A percentile compares a stretch with the other conserved stretches of the same genome.
phyloP scores from a whole-genome alignment of 2,113 vertebrate species.

The Chaetops frenatus region DNA sequence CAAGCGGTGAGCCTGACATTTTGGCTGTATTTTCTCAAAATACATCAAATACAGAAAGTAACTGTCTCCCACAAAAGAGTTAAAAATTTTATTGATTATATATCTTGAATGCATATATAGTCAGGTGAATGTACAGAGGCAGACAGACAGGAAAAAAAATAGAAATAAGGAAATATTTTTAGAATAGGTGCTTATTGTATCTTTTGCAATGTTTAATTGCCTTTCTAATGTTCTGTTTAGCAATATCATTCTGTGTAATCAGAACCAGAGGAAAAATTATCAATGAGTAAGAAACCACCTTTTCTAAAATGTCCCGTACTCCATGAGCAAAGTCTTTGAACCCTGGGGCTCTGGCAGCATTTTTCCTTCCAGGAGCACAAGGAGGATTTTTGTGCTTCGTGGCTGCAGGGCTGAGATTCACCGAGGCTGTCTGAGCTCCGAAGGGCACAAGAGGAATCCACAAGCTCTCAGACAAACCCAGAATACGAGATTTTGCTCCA shows the following conservation, averaged over 20 bases:
- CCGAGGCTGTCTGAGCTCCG: neutral
- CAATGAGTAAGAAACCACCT: neutral
- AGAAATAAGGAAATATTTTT: neutral
- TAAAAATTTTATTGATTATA: neutral
- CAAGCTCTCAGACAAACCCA: neutral
- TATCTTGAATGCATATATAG: neutral
- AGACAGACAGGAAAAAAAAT: neutral
- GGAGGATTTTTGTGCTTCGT: rapidly evolving
- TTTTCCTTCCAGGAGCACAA: neutral
- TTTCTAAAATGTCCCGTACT: neutral
- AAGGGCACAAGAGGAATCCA: neutral
- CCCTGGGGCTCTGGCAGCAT: neutral
- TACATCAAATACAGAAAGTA: neutral
- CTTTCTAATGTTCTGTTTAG: neutral
- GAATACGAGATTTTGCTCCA: neutral
- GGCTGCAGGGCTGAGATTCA: neutral
- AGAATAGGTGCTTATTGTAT: neutral
- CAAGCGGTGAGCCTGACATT: neutral
- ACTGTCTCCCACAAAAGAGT: neutral
- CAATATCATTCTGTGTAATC: neutral
- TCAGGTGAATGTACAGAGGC: neutral
- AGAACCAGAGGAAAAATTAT: neutral
- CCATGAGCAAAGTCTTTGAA: neutral
- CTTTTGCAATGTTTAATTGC: neutral
- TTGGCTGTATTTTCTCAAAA: neutral